Conservation (phyloP, 2,113 vertebrate species). For the Pelodiscus sinensis region DNA sequence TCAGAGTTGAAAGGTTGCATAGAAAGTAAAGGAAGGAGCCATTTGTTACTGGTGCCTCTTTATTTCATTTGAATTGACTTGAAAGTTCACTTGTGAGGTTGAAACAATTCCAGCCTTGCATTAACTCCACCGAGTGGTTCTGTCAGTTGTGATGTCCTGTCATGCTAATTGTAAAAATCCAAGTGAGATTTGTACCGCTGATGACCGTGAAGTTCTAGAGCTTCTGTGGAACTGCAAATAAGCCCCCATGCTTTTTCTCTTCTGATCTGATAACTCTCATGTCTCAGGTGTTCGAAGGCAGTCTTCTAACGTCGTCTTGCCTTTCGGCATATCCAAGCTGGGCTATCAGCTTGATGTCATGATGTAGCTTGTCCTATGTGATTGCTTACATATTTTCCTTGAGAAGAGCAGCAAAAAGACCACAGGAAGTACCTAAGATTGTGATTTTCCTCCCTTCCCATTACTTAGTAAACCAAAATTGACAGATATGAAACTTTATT, state of each 20-base stretch:
- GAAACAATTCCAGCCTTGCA: background rate
- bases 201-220: background rate
- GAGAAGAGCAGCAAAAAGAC: background rate
- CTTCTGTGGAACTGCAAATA: background rate
- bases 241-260: background rate
- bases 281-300: background rate
- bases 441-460: background rate
- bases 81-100: background rate
- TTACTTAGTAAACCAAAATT: background rate
- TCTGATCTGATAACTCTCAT: background rate
- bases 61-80: conserved; percentile 39
- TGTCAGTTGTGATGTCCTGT: background rate
- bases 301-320: background rate
- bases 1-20: background rate
- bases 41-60: background rate
- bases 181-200: background rate
- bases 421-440: background rate
- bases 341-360: background rate
- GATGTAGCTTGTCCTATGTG: background rate
- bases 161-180: background rate
- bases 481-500: conserved; percentile 10
- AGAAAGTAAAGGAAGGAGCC: background rate
- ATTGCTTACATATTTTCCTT: accelerated
- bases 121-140: background rate
- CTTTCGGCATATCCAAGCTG: background rate